phyloP scores from a whole-genome alignment of 2,888 invertebrate genomes.

The Candidula unifasciata region DNA sequence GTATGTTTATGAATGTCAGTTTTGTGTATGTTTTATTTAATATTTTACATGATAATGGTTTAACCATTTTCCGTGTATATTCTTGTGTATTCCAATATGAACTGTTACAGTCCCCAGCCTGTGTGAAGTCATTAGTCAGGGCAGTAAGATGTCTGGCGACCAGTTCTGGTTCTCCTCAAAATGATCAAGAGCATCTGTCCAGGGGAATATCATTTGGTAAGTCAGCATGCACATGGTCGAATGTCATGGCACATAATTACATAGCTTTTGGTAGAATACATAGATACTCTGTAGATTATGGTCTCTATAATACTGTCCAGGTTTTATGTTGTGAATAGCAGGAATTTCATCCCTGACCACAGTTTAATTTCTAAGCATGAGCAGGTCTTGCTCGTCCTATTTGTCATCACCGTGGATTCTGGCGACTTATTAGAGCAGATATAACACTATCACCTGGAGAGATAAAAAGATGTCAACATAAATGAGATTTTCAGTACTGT shows the following conservation, averaged over 20 bases:
- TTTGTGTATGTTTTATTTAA: too few relatives aligned
- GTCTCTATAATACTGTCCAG: too few relatives aligned
- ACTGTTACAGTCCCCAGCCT: not conserved
- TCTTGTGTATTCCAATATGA: not conserved
- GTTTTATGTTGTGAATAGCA: too few relatives aligned
- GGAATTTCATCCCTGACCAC: too few relatives aligned
- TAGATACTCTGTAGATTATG: not conserved
- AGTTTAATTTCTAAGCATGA: too few relatives aligned
- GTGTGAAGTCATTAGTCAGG: not conserved
- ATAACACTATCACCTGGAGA: too few relatives aligned
- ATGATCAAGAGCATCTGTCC: not conserved
- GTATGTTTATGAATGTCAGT: too few relatives aligned
- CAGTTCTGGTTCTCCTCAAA: slow-evolving; percentile 42
- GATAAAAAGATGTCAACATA: too few relatives aligned
- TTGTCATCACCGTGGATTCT: not conserved
- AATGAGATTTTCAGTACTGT: too few relatives aligned
- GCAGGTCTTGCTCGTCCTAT: too few relatives aligned
- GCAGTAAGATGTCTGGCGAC: slow-evolving; percentile 28
- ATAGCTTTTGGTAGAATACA: not conserved
- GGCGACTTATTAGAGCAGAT: too few relatives aligned
- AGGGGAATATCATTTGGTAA: slow-evolving; percentile 40
- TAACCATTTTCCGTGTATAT: not conserved
- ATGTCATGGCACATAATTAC: not conserved
- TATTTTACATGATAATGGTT: too few relatives aligned
- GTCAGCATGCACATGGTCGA: not conserved